Conservation (phyloP, 2,113 vertebrate genomes). For the Athene noctua region DNA sequence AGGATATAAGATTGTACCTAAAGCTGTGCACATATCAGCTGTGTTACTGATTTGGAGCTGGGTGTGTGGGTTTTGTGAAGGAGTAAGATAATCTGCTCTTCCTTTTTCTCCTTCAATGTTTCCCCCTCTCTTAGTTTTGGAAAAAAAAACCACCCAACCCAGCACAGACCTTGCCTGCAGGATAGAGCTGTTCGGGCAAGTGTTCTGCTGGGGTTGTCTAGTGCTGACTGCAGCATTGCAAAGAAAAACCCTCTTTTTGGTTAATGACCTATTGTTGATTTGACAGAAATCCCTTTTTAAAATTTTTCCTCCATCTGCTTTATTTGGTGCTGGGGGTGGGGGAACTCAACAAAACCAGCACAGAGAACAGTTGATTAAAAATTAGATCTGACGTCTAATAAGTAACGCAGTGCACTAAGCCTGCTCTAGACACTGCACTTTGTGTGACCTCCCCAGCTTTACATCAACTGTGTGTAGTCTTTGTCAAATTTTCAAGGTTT, state of each 20-base stretch:
- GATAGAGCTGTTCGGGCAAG: neutral
- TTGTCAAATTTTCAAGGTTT: conserved; percentile 15
- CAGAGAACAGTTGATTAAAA: neutral
- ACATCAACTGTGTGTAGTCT: neutral
- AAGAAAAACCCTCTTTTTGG: neutral
- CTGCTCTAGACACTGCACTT: conserved; percentile 23
- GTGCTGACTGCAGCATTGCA: neutral
- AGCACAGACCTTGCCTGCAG: neutral
- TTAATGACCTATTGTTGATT: neutral
- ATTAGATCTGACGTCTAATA: neutral
- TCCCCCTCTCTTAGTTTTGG: neutral
- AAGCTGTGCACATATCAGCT: neutral
- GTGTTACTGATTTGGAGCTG: neutral
- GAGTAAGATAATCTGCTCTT: conserved; percentile 37
- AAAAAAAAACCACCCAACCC: neutral
- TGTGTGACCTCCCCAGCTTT: conserved; percentile 48
- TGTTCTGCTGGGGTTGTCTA: neutral
- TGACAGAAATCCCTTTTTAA: neutral
- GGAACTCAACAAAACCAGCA: neutral
- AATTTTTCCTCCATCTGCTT: neutral
- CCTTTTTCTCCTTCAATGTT: neutral
- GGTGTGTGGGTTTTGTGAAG: conserved; percentile 51
- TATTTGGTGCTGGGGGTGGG: neutral
- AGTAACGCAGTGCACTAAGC: neutral
- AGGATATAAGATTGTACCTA: neutral